A percentile compares a stretch with the other conserved stretches of the same genome.
These are phyloP conservation scores for Porites lobata DNA, from an alignment of 92 coral and sea anemone species.

Conservation along the genomic window DNA sequence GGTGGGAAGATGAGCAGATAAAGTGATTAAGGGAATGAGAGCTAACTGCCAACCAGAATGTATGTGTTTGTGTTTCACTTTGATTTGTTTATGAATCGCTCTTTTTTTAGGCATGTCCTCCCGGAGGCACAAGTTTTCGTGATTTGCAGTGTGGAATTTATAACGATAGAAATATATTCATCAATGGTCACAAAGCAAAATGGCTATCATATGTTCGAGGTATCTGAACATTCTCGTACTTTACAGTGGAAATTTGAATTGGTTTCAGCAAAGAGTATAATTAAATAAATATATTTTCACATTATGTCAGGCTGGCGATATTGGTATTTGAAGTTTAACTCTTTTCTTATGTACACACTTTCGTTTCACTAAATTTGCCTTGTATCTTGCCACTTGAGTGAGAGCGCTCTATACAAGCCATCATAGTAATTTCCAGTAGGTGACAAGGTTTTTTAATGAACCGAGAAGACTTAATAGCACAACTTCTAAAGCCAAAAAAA, in stretches of 20 bases:
- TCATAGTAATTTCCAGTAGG: not conserved
- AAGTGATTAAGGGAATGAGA: too few relatives aligned
- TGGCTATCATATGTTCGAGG: constrained; percentile 83
- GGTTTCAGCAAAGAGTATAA: not conserved
- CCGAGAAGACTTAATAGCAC: too few relatives aligned
- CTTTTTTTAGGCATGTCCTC: constrained; percentile 67
- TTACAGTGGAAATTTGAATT: not conserved
- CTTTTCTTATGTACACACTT: not conserved
- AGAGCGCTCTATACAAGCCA: too few relatives aligned
- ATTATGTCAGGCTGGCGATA: too few relatives aligned
- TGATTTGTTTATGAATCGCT: not conserved
- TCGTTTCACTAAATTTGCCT: too few relatives aligned
- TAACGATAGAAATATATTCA: constrained; percentile 56
- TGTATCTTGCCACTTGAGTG: not conserved
- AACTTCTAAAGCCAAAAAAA: too few relatives aligned
- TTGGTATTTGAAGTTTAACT: not conserved
- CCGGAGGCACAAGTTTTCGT: constrained; percentile 69
- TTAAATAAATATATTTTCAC: too few relatives aligned
- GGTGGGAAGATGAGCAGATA: too few relatives aligned
- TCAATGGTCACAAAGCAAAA: constrained; percentile 68
- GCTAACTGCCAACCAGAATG: too few relatives aligned
- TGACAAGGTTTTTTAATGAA: not conserved
- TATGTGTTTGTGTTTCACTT: not conserved
- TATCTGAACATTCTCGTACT: not conserved
- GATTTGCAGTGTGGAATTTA: constrained; percentile 79